Evolutionary conservation across 1,140 invertebrate species (phyloP), one percentile per base, ranked within the genome.

Genomic region (Conopomorpha cramerella): DNA sequence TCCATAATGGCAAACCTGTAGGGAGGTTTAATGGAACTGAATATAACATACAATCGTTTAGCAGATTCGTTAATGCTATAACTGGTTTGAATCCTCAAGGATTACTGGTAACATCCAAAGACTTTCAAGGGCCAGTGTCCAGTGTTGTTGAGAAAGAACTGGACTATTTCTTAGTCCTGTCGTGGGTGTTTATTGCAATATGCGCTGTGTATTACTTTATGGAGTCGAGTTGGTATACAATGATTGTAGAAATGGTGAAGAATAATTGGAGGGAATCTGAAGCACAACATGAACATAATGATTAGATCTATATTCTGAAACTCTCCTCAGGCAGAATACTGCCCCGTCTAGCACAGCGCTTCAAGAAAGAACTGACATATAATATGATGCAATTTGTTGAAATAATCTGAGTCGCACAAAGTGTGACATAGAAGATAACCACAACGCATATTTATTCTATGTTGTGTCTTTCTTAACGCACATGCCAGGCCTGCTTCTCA

Each of bases 231-330:
- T 84, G 87, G 60, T 96, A 89, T 82, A 84, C 81, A 41, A 86
- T 86, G 61, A 86, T 93, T 43, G 85, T 94, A 1, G 93, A 95
- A 60, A 85, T 86, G 53, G 80, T 95, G 11, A 85, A 91, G 55
- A 91, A 89, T 49, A 92, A 91, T 36, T 96, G 94, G 93, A 81
- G 89, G 36, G 93, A 95, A 74, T 91, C 91, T 7, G 91, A 93
- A 49, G 91, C 88, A 17, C 91, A 96, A 56, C 91, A 94, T 72
- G 88, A 87, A 59, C 91, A 94, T 63, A 87, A 85, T 62, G 86
- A 88, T 62, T 80, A 41, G 46, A 23, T 6, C 10, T 4, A 23
- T 23, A 23, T n/a, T n/a, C n/a, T n/a, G n/a, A n/a, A n/a, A n/a
- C n/a, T n/a, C n/a, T n/a, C n/a, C n/a, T n/a, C n/a, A n/a, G n/a